Base-by-base conservation (phyloP, 2,113 vertebrate genomes). In the Rynchops niger region DNA sequence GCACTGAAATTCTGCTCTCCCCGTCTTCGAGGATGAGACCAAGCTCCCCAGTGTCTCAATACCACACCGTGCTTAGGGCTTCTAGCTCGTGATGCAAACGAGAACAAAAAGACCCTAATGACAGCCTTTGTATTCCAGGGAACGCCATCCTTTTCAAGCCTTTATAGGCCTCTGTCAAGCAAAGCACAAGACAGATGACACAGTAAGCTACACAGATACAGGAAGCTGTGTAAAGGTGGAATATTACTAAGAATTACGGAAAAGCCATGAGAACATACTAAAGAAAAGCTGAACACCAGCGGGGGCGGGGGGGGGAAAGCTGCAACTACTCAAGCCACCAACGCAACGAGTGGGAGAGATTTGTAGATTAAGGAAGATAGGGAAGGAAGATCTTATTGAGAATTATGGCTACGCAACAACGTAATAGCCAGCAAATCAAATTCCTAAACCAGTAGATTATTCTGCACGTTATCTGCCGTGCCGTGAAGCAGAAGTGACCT, bases 401-500 rank as follows among this genome's bases (percentile, higher is more conserved):
- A 92, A 91, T 76, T 93, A 96, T 0, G 0, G 58, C 88, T 55
- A 65, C 2, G 1, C 77, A 95, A 87, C 36, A 53, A 82, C 49
- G 14, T 45, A 72, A 70, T 2, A 87, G 52, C 53, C 86, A 95
- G 95, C 86, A 94, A 93, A 95, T 62, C 70, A 92, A 87, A 52
- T 85, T 30, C 65, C 83, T 79, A 42, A 56, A 61, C 22, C 13
- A 1, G 53, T 25, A 89, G 81, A 82, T 94, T 89, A 90, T 13
- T 95, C 81, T 58, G 45, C 70, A 74, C 2, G 0, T 81, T 81
- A 86, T 93, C 76, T 36, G 38, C n/a, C 77, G 32, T 4, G 34
- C 38, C 2, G 3, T 6, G 5, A 49, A 19, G 16, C 77, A 95
- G 53, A 56, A 86, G 27, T 49, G 72, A 95, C 86, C 81, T 76